Evolutionary conservation across 2,888 invertebrate species (phyloP).

Genomic region (Micoletzkya japonica): DNA sequence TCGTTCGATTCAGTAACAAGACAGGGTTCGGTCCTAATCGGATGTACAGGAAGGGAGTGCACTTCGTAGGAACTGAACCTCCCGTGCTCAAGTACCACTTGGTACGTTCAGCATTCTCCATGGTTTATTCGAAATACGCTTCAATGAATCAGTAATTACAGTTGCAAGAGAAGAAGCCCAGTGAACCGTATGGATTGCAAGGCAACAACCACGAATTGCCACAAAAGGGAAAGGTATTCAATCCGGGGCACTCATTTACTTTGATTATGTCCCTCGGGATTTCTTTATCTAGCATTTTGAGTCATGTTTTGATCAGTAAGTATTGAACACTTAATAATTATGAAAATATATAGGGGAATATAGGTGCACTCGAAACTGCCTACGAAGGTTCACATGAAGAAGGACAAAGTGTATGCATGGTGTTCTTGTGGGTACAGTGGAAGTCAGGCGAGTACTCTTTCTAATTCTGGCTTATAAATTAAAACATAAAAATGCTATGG

Average conservation of each 20-base stretch:
- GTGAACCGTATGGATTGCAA: constrained; percentile 59
- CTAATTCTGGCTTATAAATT: background rate
- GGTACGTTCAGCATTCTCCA: constrained; percentile 32
- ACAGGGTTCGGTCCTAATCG: constrained; percentile 60
- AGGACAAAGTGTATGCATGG: constrained; percentile 82
- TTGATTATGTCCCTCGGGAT: background rate
- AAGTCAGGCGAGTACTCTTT: constrained; percentile 70
- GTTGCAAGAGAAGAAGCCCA: constrained; percentile 60
- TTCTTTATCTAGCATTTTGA: background rate
- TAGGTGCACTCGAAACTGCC: constrained; percentile 27
- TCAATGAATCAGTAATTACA: constrained; percentile 35
- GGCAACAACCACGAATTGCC: constrained; percentile 59
- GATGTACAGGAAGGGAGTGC: constrained; percentile 52
- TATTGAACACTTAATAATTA: too few relatives aligned
- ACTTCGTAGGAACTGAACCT: constrained; percentile 63
- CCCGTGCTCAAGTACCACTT: constrained; percentile 58
- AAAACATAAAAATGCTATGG: background rate
- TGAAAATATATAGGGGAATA: too few relatives aligned
- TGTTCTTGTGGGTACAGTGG: constrained; percentile 91
- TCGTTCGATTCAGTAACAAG: constrained; percentile 41
- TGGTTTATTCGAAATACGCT: too few relatives aligned
- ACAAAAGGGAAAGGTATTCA: constrained; percentile 52
- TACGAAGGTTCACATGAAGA: constrained; percentile 64
- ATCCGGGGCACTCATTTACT: background rate
- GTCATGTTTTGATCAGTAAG: background rate